Percentiles rank a stretch among this genome's conserved stretches.
These are phyloP conservation scores for Lithobates pipiens DNA, from an alignment of 2,797 vertebrate genomes.

Conservation along the genomic window DNA sequence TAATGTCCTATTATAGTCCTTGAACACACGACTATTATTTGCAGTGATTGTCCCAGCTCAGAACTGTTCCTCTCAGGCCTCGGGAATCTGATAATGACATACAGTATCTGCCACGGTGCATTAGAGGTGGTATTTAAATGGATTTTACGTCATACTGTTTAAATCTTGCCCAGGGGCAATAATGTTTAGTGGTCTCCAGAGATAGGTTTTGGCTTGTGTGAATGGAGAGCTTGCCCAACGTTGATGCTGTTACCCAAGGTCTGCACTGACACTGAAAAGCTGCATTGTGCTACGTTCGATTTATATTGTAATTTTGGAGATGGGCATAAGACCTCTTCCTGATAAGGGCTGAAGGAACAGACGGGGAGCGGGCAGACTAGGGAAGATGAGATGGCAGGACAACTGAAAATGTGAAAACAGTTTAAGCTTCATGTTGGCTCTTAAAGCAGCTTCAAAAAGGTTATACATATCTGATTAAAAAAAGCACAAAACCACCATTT, in stretches of 20 bases:
- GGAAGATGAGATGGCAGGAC: constrained; percentile 39
- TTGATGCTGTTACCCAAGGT: constrained; percentile 29
- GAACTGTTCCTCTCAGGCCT: constrained; percentile 17
- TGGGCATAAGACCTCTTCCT: constrained; percentile 26
- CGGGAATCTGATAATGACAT: constrained; percentile 53
- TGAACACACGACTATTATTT: constrained; percentile 27
- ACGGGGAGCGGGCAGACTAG: constrained; percentile 35
- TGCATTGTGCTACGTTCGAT: constrained; percentile 37
- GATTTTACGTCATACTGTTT: constrained; percentile 30
- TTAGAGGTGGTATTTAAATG: constrained; percentile 38
- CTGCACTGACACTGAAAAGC: constrained; percentile 31
- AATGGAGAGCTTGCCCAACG: constrained; percentile 20
- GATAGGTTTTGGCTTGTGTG: constrained; percentile 50
- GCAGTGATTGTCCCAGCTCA: neutral
- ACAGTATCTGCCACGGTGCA: constrained; percentile 4
- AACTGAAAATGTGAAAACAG: constrained; percentile 39
- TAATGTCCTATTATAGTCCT: constrained; percentile 13
- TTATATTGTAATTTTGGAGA: constrained; percentile 56
- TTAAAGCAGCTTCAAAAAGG: constrained; percentile 23
- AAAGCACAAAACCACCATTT: neutral
- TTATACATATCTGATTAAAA: constrained; percentile 25
- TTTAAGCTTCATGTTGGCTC: constrained; percentile 18
- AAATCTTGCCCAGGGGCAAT: constrained; percentile 36
- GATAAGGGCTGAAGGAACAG: constrained; percentile 53
- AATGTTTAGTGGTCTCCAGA: constrained; percentile 33